phyloP scores from a whole-genome alignment of 2,888 invertebrate genomes.

The Perdita meconis region DNA sequence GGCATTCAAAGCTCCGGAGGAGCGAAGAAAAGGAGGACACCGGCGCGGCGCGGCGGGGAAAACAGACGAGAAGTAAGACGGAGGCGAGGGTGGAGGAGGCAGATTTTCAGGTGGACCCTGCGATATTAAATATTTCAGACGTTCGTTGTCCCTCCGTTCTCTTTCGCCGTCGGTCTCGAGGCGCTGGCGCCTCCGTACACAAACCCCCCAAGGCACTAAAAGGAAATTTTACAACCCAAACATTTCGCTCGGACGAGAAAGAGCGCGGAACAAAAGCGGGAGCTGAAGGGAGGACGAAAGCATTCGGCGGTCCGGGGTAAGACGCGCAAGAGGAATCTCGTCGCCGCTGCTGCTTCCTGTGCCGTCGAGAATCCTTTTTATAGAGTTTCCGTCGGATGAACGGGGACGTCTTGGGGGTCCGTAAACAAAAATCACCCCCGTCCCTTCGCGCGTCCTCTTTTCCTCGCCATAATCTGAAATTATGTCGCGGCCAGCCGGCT shows the following conservation, averaged over 20 bases:
- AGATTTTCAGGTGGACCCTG: slow-evolving; percentile 62
- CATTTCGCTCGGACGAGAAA: slow-evolving; percentile 55
- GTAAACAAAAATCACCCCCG: slow-evolving; percentile 68
- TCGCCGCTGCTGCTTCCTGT: slow-evolving; percentile 31
- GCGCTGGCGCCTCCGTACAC: slow-evolving; percentile 33
- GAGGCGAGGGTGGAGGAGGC: slow-evolving; percentile 11
- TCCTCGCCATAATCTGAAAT: slow-evolving; percentile 59
- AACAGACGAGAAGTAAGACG: slow-evolving; percentile 38
- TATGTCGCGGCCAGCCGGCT: slow-evolving; percentile 46
- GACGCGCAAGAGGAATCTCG: slow-evolving; percentile 22
- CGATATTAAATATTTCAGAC: slow-evolving; percentile 70
- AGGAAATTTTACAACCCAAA: slow-evolving; percentile 67
- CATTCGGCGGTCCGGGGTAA: slow-evolving; percentile 25
- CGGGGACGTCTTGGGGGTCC: slow-evolving; percentile 44
- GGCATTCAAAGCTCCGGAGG: slow-evolving; percentile 54
- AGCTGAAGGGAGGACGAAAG: slow-evolving; percentile 28
- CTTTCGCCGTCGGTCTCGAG: slow-evolving; percentile 25
- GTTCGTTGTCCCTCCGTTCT: slow-evolving; percentile 42
- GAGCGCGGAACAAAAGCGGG: slow-evolving; percentile 28
- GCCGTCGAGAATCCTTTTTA: slow-evolving; percentile 56
- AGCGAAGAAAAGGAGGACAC: slow-evolving; percentile 10
- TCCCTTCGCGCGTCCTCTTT: not conserved
- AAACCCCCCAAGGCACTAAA: slow-evolving; percentile 41
- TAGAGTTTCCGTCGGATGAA: slow-evolving; percentile 43
- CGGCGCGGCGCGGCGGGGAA: slow-evolving; percentile 27